A percentile compares a stretch with the other conserved stretches of the same genome.
Conservation (phyloP, 2,797 vertebrate genomes). For the Limnodromus scolopaceus region DNA sequence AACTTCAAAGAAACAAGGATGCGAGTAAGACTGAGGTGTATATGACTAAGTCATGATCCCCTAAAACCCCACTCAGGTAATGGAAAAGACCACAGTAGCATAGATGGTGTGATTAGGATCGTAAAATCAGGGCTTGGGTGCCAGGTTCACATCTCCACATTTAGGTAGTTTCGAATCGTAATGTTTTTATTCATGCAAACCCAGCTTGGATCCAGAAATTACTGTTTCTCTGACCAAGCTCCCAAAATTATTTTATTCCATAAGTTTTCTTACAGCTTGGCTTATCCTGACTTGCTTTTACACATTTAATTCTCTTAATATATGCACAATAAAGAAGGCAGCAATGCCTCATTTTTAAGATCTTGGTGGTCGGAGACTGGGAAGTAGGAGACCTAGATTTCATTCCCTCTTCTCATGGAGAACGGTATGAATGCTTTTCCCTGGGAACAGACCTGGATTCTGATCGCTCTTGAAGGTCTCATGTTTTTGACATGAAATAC, state of each 20-base stretch:
- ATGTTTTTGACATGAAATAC: conserved; percentile 14
- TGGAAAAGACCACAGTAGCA: background rate
- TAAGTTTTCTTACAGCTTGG: conserved; percentile 1
- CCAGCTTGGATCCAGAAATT: background rate
- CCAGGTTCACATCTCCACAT: background rate
- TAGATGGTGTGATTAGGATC: background rate
- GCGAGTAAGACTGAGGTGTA: background rate
- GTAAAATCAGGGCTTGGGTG: background rate
- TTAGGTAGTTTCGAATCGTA: background rate
- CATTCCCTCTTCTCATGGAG: background rate
- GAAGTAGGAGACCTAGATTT: conserved; percentile 38
- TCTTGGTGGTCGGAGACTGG: conserved; percentile 24
- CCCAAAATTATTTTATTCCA: background rate
- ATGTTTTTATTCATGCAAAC: background rate
- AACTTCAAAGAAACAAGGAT: background rate
- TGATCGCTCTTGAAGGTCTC: background rate
- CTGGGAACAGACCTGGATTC: conserved; percentile 3
- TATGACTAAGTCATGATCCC: background rate
- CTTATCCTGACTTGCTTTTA: conserved; percentile 1
- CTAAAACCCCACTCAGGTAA: background rate
- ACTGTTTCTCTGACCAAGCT: background rate
- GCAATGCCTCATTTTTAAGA: conserved; percentile 1
- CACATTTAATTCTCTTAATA: conserved; percentile 24
- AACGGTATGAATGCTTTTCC: background rate
- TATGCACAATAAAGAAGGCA: background rate